phyloP scores from a whole-genome alignment of 2,797 vertebrate species.

The Chloroceryle inda region DNA sequence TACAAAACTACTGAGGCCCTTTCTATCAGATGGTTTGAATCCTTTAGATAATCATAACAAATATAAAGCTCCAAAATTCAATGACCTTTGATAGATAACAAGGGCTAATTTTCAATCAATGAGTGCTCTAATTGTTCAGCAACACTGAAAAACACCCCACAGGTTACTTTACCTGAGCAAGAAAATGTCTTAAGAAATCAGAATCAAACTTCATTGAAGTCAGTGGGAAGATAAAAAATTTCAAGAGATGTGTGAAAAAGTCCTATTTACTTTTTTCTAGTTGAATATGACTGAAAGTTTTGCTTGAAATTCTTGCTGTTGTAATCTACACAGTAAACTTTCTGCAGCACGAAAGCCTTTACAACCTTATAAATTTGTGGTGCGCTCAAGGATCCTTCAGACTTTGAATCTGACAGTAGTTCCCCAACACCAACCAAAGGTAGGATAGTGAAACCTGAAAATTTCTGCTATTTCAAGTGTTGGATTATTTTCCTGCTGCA shows the following conservation, averaged over 20 bases:
- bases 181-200: neutral
- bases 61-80: neutral
- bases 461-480: neutral
- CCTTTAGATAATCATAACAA: neutral
- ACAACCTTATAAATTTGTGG: neutral
- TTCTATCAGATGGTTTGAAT: neutral
- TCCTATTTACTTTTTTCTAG: neutral
- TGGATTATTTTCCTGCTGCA: neutral
- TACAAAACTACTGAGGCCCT: neutral
- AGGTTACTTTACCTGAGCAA: neutral
- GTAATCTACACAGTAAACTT: neutral
- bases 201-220: neutral
- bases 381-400: neutral
- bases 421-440: neutral
- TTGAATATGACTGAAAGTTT: neutral
- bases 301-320: neutral
- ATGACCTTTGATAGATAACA: neutral
- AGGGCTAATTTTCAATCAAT: neutral
- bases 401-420: neutral
- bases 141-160: fast-evolving
- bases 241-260: neutral
- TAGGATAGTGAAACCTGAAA: neutral
- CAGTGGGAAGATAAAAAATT: neutral
- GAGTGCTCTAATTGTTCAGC: neutral
- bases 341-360: neutral